Conservation (phyloP, 2,888 invertebrate genomes). For the Xanthia icteritia region DNA sequence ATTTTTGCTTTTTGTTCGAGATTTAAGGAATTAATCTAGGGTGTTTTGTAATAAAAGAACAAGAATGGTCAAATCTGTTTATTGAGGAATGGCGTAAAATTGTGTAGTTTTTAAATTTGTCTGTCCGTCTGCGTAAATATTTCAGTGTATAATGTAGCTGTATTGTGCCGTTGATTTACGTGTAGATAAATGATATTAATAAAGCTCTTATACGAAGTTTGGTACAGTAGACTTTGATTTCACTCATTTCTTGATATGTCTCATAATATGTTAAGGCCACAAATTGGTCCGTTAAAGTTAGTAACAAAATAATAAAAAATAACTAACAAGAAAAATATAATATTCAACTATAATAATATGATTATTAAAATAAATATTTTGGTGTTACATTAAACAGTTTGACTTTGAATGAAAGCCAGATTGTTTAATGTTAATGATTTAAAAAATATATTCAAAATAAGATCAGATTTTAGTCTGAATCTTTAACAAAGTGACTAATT, state of each 20-base stretch:
- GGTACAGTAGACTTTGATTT: constrained; percentile 68
- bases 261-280: constrained; percentile 69
- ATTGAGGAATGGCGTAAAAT: constrained; percentile 84
- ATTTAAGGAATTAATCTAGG: constrained; percentile 9
- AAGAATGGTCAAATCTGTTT: constrained; percentile 77
- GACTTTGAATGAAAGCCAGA: constrained; percentile 30
- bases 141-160: constrained; percentile 71
- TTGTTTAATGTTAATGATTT: constrained; percentile 29
- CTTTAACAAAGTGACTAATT: constrained; percentile 57
- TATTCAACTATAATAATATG: constrained; percentile 56
- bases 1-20: constrained; percentile 3
- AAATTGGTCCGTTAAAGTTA: constrained; percentile 70
- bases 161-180: constrained; percentile 71
- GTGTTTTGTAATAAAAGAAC: constrained; percentile 69
- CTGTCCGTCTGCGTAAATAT: constrained; percentile 68
- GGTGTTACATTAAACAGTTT: constrained; percentile 29
- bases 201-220: constrained; percentile 76
- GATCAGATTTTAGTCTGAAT: constrained; percentile 38
- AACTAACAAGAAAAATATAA: constrained; percentile 64
- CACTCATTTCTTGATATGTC: constrained; percentile 70
- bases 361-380: constrained; percentile 61
- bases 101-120: constrained; percentile 71
- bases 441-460: constrained; percentile 42
- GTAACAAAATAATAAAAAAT: constrained; percentile 65
- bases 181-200: constrained; percentile 76